These are phyloP conservation scores for Temnothorax ravouxi DNA, from an alignment of 2,888 invertebrate species.

Conservation along the genomic window DNA sequence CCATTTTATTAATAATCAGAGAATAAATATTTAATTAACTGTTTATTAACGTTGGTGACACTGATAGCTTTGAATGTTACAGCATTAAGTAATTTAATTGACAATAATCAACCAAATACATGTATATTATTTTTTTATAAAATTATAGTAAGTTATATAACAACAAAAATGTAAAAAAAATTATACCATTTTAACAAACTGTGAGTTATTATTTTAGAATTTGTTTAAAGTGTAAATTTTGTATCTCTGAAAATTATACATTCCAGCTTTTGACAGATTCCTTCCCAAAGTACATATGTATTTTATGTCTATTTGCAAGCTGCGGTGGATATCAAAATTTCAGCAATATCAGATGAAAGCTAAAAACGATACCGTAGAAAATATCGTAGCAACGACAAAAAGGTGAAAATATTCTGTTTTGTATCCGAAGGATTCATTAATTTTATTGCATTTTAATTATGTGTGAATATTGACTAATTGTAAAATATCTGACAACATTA, in stretches of 20 bases:
- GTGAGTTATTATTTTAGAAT: neutral
- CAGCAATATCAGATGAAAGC: slow-evolving; percentile 28
- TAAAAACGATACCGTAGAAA: slow-evolving; percentile 7
- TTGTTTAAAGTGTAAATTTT: slow-evolving; percentile 1
- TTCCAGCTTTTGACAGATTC: slow-evolving; percentile 11
- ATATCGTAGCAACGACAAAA: neutral
- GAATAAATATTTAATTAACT: slow-evolving; percentile 5
- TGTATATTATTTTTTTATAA: neutral
- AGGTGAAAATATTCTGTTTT: neutral
- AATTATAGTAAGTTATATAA: neutral
- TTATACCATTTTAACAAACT: neutral
- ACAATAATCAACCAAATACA: neutral
- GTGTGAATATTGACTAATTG: neutral
- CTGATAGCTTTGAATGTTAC: neutral
- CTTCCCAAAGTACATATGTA: slow-evolving; percentile 1
- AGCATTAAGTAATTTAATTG: neutral
- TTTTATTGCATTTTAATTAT: slow-evolving; percentile 12
- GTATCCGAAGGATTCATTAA: neutral
- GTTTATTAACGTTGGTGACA: neutral
- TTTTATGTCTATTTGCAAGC: slow-evolving; percentile 41
- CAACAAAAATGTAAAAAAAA: slow-evolving; percentile 2
- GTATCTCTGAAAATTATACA: slow-evolving; percentile 6
- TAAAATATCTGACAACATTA: neutral
- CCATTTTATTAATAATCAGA: neutral
- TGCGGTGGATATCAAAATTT: slow-evolving; percentile 6